Base-by-base conservation (phyloP, 2,797 vertebrate genomes). In the Lindbergichthys nudifrons region DNA sequence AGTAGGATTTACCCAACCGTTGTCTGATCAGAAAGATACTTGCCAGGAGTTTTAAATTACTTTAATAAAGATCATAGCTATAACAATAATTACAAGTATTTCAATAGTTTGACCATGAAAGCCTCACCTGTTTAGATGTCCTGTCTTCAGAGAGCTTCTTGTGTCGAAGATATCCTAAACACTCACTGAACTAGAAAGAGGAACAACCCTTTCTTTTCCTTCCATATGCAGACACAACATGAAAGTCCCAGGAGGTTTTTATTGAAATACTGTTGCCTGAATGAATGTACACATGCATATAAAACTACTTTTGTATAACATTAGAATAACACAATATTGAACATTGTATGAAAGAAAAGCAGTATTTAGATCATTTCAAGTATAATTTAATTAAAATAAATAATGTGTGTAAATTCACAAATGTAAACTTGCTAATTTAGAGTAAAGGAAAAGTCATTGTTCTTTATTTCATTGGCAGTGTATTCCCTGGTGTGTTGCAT, bases 111-210 rank as follows among this genome's bases (percentile, higher is more conserved):
- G 26, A 15, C 16, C 12, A 21, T 13, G 13, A 6, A 10, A 36
- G 54, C 32, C 75, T 81, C 84, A 87, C 81, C 81, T 77, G 43
- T 16, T 81, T 2, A 48, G 45, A 45, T 11, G 30, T 61, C 26
- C 43, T 19, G 8, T 65, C 16, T 21, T 63, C n/a, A 12, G 42
- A n/a, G 3, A n/a, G 39, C 36, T 30, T 59, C 12, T 51, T 3
- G 3, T 32, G 10, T 1, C 0, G 12, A 56, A 12, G 30, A 47
- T 4, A 7, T 61, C 10, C 66, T 15, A 16, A 12, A 56, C 10
- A 3, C 1, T 32, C 21, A 45, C 0, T 23, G 6, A 50, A 32
- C 48, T 15, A 54, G 48, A 76, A 90, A 87, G 81, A 79, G 85
- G 87, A 91, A 89, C 70, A 51, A 43, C 26, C 3, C 4, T 3